Conservation (phyloP, 2,888 invertebrate genomes). For the Dynastes grantii region DNA sequence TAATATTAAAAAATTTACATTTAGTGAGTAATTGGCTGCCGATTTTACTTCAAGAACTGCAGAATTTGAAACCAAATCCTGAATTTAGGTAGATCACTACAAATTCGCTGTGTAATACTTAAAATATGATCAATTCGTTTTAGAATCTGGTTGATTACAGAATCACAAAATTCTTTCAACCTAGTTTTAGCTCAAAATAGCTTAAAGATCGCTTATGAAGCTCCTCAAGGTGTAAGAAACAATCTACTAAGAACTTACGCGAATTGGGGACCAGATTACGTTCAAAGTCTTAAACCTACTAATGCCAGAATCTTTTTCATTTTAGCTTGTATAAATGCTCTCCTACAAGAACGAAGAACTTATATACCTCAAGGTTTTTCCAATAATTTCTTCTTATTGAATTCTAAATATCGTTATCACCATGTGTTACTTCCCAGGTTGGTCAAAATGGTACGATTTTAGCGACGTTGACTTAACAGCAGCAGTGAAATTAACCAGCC, state of each 20-base stretch:
- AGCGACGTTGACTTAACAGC: slow-evolving; percentile 86
- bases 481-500: slow-evolving; percentile 77
- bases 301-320: slow-evolving; percentile 77
- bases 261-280: slow-evolving; percentile 75
- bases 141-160: slow-evolving; percentile 89
- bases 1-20: slow-evolving; percentile 88
- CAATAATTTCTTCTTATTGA: background rate
- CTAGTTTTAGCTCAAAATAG: slow-evolving; percentile 83
- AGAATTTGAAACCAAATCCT: slow-evolving; percentile 68
- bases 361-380: slow-evolving; percentile 87
- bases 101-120: background rate
- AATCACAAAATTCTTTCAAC: slow-evolving; percentile 85
- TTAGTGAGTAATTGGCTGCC: slow-evolving; percentile 82
- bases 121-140: slow-evolving; percentile 41
- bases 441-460: slow-evolving; percentile 93
- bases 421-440: slow-evolving; percentile 73
- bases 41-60: slow-evolving; percentile 80
- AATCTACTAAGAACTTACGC: slow-evolving; percentile 85
- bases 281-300: slow-evolving; percentile 64
- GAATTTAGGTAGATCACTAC: slow-evolving; percentile 71
- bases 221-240: slow-evolving; percentile 89
- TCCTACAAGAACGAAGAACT: slow-evolving; percentile 91
- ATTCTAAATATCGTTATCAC: slow-evolving; percentile 10
- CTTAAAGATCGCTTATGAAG: slow-evolving; percentile 86
- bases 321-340: slow-evolving; percentile 90